Base-by-base conservation (phyloP, 2,113 vertebrate genomes). In the Oryzias curvinotus region DNA sequence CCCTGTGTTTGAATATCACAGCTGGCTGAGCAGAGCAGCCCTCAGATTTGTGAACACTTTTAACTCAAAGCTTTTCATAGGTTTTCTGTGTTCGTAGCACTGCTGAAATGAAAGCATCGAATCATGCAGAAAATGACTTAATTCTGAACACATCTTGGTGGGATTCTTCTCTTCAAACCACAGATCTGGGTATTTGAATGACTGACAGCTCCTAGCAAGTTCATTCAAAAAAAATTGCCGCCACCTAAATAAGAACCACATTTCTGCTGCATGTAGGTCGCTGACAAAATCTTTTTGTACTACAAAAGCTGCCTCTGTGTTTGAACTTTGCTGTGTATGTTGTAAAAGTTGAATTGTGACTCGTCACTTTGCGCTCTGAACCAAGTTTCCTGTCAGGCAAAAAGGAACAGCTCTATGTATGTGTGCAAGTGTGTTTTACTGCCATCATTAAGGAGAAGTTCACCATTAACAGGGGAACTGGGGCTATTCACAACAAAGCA, bases 401-500 rank as follows among this genome's bases (percentile, higher is more conserved):
- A 75, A 75, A 68, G 78, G 70, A 72, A 58, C 63, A 18, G 57
- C 69, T 57, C 63, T 64, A 42, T 58, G 51, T 61, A 56, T 52
- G 63, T 60, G 57, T 70, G 64, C 52, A 26, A 61, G 68, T 63
- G 62, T 78, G 52, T 86, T 88, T 88, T 85, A 85, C 82, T 77
- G 81, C 81, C 75, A 53, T 81, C 78, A 82, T 85, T 86, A 88
- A 86, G 77, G 78, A 76, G 57, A 61, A 81, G 72, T 85, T 84
- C 69, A 56, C 77, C 80, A 81, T 82, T 87, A 83, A 80, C 84
- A 83, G 78, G 68, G 75, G 68, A 78, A 79, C 80, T 80, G 67
- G 77, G 63, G 74, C 56, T 81, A 71, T 83, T 85, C 55, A 88
- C 85, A 80, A 89, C 84, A 88, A 86, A 89, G 79, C 81, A 75